Percentiles rank a stretch among this genome's conserved stretches.
Conservation (phyloP, 2,113 vertebrate species). For the Poicephalus gulielmi region DNA sequence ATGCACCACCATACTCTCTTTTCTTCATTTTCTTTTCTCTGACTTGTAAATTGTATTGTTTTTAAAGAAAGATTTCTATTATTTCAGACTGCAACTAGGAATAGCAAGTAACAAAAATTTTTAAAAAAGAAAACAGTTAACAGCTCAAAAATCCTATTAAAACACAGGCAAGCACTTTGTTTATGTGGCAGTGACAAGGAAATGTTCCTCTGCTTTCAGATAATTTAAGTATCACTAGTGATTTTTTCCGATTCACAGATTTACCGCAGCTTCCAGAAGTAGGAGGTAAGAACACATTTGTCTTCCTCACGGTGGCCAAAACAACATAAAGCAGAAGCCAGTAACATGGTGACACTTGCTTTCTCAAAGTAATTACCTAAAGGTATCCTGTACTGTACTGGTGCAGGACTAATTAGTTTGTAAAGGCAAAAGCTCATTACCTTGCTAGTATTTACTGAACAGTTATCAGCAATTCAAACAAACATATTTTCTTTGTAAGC, state of each 20-base stretch:
- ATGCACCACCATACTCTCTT: not conserved
- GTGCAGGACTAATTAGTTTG: not conserved
- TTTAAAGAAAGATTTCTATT: not conserved
- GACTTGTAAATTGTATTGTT: not conserved
- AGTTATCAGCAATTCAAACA: not conserved
- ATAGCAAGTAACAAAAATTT: not conserved
- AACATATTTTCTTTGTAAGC: not conserved
- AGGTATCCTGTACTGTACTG: not conserved
- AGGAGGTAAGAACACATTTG: not conserved
- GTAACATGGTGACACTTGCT: not conserved
- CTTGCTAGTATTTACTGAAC: not conserved
- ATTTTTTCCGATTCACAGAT: not conserved
- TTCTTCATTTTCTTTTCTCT: constrained; percentile 7
- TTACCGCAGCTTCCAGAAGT: not conserved
- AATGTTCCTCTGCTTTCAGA: not conserved
- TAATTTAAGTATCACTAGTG: not conserved
- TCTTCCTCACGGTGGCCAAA: not conserved
- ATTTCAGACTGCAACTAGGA: not conserved
- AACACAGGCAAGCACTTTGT: not conserved
- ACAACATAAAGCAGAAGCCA: not conserved
- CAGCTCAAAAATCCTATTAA: not conserved
- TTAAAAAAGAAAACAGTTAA: not conserved
- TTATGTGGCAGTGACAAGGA: not conserved
- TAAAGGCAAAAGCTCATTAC: not conserved
- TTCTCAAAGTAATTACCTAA: not conserved